Conservation (phyloP, 2,888 invertebrate species). For the Cepaea hortensis region DNA sequence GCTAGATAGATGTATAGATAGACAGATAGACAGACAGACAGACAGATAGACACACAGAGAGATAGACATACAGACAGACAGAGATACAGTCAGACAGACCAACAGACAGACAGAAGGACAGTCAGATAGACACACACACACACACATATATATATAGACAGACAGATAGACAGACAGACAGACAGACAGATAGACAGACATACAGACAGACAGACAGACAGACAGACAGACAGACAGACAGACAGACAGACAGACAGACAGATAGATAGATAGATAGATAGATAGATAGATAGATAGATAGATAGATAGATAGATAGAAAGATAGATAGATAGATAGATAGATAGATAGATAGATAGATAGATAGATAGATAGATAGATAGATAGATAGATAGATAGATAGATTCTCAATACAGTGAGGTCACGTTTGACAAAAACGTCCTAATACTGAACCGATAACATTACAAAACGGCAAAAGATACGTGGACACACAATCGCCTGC, state of each 20-base stretch:
- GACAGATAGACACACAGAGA: no score
- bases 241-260: background rate
- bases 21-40: background rate
- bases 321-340: background rate
- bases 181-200: background rate
- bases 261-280: no score
- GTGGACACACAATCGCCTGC: no score
- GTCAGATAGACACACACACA: background rate
- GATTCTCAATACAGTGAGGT: background rate
- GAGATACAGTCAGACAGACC: no score
- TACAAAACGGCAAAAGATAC: no score
- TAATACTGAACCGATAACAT: no score
- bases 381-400: background rate
- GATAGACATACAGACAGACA: no score
- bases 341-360: constrained; percentile 1
- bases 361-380: background rate
- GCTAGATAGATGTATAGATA: background rate
- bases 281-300: no score
- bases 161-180: no score
- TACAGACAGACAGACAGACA: background rate
- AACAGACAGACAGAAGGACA: no score
- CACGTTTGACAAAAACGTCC: no score
- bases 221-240: background rate
- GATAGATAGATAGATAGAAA: no score
- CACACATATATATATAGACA: background rate